A percentile compares a stretch with the other conserved stretches of the same genome.
These are phyloP conservation scores for Myrmophylax atrothorax DNA, from an alignment of 2,113 vertebrate genomes.

Conservation along the genomic window DNA sequence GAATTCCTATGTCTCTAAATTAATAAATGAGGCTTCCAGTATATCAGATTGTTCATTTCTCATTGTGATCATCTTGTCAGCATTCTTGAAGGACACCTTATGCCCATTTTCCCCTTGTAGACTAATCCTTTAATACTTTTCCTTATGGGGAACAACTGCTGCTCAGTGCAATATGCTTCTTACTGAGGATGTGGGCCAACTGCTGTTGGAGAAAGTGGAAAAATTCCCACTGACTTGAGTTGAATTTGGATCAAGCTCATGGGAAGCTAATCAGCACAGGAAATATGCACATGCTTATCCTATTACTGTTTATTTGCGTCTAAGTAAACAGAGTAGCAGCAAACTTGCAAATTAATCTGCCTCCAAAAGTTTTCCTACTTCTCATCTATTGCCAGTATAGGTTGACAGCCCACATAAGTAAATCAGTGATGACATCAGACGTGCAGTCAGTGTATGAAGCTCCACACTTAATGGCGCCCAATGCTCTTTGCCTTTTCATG, in stretches of 20 bases:
- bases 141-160: not conserved
- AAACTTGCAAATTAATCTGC: not conserved
- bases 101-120: not conserved
- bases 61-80: not conserved
- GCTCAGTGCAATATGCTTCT: not conserved
- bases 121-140: not conserved
- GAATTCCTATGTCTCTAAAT: not conserved
- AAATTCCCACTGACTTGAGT: not conserved
- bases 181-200: not conserved
- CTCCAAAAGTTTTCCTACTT: not conserved
- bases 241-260: slow-evolving; percentile 1
- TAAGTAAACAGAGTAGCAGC: not conserved
- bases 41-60: not conserved
- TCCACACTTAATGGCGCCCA: not conserved
- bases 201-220: not conserved
- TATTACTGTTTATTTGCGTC: not conserved
- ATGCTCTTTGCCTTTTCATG: slow-evolving; percentile 1
- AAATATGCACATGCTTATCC: not conserved
- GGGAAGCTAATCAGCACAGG: not conserved
- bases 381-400: not conserved
- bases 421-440: slow-evolving; percentile 13
- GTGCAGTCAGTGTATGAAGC: not conserved
- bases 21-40: not conserved
- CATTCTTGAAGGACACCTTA: not conserved
- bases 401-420: not conserved